Conservation (phyloP, 2,797 vertebrate species). For the Crenichthys baileyi region DNA sequence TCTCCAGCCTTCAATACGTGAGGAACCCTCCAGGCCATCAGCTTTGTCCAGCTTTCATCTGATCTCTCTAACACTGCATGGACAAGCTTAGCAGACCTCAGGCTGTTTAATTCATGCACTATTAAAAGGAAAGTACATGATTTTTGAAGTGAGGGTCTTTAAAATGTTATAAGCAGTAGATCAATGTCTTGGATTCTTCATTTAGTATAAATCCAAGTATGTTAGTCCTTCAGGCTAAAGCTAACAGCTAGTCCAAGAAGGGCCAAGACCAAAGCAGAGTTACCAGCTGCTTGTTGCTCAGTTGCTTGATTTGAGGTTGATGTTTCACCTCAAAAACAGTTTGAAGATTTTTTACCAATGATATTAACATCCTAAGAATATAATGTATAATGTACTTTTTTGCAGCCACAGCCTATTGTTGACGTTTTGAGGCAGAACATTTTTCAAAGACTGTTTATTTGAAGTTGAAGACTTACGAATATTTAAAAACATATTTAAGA, state of each 20-base stretch:
- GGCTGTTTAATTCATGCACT: conserved; percentile 63
- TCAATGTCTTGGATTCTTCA: background rate
- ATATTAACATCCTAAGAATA: background rate
- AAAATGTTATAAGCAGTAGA: background rate
- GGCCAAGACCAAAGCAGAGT: background rate
- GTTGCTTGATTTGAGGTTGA: background rate
- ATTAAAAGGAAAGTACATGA: conserved; percentile 23
- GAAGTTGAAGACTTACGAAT: background rate
- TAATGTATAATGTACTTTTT: background rate
- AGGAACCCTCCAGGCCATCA: conserved; percentile 51
- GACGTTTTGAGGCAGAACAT: background rate
- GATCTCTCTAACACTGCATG: conserved; percentile 48
- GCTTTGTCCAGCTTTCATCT: conserved; percentile 58
- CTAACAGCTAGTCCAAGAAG: background rate
- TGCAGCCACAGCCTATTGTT: background rate
- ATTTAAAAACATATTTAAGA: background rate
- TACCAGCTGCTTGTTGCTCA: background rate
- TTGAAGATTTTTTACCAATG: background rate
- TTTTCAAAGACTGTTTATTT: background rate
- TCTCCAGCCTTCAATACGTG: conserved; percentile 33
- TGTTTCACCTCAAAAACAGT: background rate
- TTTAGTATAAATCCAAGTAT: conserved; percentile 2
- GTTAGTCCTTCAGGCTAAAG: background rate
- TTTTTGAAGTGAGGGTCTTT: background rate
- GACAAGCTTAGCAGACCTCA: conserved; percentile 57